Conservation (phyloP, 2,888 invertebrate species). For the Mythimna vitellina region DNA sequence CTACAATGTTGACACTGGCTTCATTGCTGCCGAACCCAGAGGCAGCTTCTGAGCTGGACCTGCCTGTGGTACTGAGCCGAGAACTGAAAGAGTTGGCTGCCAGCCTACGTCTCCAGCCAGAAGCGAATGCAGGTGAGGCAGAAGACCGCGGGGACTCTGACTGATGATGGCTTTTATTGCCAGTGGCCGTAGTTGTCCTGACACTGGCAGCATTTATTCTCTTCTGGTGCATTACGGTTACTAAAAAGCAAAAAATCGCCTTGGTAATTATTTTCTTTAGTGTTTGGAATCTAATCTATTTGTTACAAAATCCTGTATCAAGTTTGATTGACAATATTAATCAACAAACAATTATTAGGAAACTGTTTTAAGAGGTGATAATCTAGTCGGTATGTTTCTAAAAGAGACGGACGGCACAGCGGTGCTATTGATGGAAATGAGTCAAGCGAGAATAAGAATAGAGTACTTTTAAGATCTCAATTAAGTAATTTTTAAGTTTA, state of each 20-base stretch:
- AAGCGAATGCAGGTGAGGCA: not conserved
- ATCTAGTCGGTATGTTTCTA: conserved; percentile 46
- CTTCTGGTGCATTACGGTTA: conserved; percentile 45
- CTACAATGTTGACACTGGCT: conserved; percentile 85
- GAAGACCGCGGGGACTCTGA: conserved; percentile 12
- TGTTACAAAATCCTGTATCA: conserved; percentile 1
- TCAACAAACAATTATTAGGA: conserved; percentile 19
- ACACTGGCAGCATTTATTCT: conserved; percentile 42
- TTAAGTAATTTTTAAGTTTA: conserved; percentile 11
- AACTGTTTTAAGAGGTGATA: conserved; percentile 38
- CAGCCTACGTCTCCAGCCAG: conserved; percentile 40
- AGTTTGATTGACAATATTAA: conserved; percentile 23
- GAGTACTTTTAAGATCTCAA: not conserved
- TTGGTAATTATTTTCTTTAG: conserved; percentile 33
- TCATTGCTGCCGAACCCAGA: conserved; percentile 73
- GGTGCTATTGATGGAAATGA: conserved; percentile 19
- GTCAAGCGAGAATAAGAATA: conserved; percentile 12
- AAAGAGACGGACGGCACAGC: conserved; percentile 36
- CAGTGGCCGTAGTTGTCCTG: conserved; percentile 29
- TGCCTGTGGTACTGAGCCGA: conserved; percentile 82
- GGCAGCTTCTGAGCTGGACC: conserved; percentile 76
- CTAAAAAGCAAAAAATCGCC: conserved; percentile 35
- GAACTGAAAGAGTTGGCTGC: conserved; percentile 76
- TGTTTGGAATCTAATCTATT: conserved; percentile 29
- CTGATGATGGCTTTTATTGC: conserved; percentile 54